Evolutionary conservation across 1,140 invertebrate genomes (phyloP), one percentile per base, ranked within the genome.

Genomic region (Cydia amplana): DNA sequence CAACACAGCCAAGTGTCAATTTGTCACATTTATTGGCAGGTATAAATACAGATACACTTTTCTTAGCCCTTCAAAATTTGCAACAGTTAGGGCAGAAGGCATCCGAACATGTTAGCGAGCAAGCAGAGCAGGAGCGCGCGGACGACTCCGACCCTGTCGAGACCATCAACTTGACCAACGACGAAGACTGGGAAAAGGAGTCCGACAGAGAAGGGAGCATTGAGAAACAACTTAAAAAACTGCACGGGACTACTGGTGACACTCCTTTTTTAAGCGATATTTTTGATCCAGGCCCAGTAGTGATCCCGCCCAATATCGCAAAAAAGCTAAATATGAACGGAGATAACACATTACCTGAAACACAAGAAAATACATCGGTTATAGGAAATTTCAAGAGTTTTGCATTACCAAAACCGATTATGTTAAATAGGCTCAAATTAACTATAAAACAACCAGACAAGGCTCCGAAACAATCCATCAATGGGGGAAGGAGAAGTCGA

Each of bases 341-440:
- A 32, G 85, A 84, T 76, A 85, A 83, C 72, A 75, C 63, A 73
- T 74, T 74, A 12, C 55, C 78, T 23, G 81, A 82, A 73, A 73
- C 85, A 63, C 86, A 91, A 76, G 87, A 91, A 75, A 90, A 87
- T 74, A 83, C 86, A 4, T 85, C 87, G 65, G 89, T 92, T 32
- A 91, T 93, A 82, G 91, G 91, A 28, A 91, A 88, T 78, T 93
- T 93, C 80, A 93, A 93, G 87, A 93, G 93, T 78, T 93, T 93
- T 75, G 92, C 93, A 20, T 81, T 93, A 36, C 93, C 93, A 36
- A 93, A 93, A 83, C 93, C 93, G 25, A 90, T 93, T 23, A 77
- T 93, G 73, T 81, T 93, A 73, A 93, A 93, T 86, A 88, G 92
- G 75, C 84, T 92, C 73, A 93, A 91, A 84, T 77, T 93, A 74